These are phyloP conservation scores for Centruroides sculpturatus DNA, from an alignment of 1,140 invertebrate genomes.

Conservation along the genomic window DNA sequence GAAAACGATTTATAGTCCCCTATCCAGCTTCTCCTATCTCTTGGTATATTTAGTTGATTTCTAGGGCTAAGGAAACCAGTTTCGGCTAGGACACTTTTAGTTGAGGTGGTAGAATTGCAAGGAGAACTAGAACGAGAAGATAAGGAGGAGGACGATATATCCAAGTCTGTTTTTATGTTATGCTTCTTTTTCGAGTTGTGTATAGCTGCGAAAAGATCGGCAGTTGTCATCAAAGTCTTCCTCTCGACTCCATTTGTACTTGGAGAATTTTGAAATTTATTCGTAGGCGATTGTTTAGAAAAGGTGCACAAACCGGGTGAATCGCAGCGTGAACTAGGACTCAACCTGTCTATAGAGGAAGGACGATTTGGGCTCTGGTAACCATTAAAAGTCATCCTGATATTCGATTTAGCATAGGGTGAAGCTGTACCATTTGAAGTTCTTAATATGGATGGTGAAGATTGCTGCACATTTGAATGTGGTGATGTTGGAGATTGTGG, in stretches of 20 bases:
- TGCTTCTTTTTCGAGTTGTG: conserved; percentile 21
- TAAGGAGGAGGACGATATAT: conserved; percentile 11
- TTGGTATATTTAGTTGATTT: not conserved
- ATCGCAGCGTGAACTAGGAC: too few species aligned
- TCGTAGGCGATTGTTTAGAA: too few species aligned
- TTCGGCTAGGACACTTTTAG: conserved; percentile 33
- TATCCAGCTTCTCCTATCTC: not conserved
- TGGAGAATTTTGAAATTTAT: too few species aligned
- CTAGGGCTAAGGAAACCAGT: not conserved
- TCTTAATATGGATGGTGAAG: too few species aligned
- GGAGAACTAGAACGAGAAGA: conserved; percentile 15
- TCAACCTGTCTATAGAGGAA: too few species aligned
- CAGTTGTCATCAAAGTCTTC: conserved; percentile 11
- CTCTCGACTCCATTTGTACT: not conserved
- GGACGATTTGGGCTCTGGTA: too few species aligned
- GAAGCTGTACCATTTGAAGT: too few species aligned
- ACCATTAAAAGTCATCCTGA: too few species aligned
- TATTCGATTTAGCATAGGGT: too few species aligned
- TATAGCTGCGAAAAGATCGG: conserved; percentile 20
- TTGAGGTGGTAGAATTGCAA: conserved; percentile 15
- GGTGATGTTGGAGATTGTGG: too few species aligned
- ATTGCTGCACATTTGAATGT: too few species aligned
- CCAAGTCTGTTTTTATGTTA: conserved; percentile 19
- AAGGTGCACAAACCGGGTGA: too few species aligned
- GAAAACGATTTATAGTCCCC: not conserved